These are phyloP conservation scores for Dioctria rufipes DNA, from an alignment of 2,888 invertebrate genomes.

Conservation along the genomic window DNA sequence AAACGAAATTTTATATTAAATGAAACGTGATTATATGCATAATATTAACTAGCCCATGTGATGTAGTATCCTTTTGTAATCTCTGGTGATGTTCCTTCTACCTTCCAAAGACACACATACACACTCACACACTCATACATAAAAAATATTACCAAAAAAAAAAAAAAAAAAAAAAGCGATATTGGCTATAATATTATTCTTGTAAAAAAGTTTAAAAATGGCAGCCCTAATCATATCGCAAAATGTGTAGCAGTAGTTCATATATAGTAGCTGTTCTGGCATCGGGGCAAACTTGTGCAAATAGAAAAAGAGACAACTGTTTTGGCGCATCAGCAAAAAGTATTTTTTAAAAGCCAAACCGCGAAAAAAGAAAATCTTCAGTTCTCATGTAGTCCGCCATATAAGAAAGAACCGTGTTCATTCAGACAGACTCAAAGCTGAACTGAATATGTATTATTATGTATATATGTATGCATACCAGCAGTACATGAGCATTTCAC, in stretches of 20 bases:
- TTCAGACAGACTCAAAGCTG: neutral
- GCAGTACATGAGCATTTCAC: neutral
- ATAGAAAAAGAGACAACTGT: conserved; percentile 3
- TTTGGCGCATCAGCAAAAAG: neutral
- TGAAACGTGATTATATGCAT: conserved; percentile 36
- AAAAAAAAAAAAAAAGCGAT: conserved; percentile 6
- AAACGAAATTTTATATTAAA: conserved; percentile 44
- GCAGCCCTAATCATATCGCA: conserved; percentile 51
- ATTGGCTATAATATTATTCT: conserved; percentile 17
- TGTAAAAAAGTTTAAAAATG: conserved; percentile 43
- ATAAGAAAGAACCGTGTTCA: conserved; percentile 18
- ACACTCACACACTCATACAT: conserved; percentile 15
- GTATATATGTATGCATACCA: too few species aligned
- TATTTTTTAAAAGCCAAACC: conserved; percentile 9
- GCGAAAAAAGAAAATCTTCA: conserved; percentile 2
- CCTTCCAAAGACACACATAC: conserved; percentile 42
- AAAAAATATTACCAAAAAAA: too few species aligned
- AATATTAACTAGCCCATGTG: conserved; percentile 37
- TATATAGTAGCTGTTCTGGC: conserved; percentile 47
- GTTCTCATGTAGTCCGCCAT: conserved; percentile 32
- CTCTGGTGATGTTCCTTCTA: conserved; percentile 47
- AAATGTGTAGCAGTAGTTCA: conserved; percentile 50
- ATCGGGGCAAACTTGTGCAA: conserved; percentile 43
- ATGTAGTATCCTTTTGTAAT: conserved; percentile 46
- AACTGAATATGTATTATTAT: conserved; percentile 7